These are phyloP conservation scores for Julus scandinavius DNA, from an alignment of 2,888 invertebrate genomes.

Conservation along the genomic window DNA sequence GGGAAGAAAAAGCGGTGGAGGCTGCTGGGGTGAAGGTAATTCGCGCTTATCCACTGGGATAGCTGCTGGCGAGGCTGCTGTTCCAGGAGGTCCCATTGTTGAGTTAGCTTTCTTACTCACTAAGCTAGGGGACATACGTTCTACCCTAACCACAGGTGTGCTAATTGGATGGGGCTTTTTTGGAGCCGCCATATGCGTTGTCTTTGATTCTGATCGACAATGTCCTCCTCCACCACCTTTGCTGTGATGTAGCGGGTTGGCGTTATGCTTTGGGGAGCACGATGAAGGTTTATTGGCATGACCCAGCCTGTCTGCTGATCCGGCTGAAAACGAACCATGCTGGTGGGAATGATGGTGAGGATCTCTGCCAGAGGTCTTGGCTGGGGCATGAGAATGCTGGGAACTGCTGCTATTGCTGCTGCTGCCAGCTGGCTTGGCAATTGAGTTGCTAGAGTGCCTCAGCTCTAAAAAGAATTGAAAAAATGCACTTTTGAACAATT, in stretches of 20 bases:
- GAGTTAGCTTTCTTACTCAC: constrained; percentile 58
- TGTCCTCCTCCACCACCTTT: constrained; percentile 37
- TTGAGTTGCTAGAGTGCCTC: constrained; percentile 54
- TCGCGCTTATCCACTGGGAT: constrained; percentile 57
- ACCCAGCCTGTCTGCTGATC: neutral
- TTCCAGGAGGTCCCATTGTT: constrained; percentile 42
- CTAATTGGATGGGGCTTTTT: constrained; percentile 62
- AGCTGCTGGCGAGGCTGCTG: constrained; percentile 47
- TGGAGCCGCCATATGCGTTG: constrained; percentile 39
- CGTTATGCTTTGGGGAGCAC: constrained; percentile 31
- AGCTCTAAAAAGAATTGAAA: constrained; percentile 55
- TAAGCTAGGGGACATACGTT: constrained; percentile 63
- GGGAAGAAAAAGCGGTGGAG: constrained; percentile 56
- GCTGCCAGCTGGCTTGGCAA: constrained; percentile 43
- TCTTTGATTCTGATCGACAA: constrained; percentile 15
- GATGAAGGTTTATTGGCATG: neutral
- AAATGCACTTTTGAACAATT: neutral
- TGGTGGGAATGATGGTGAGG: constrained; percentile 51
- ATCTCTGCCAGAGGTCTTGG: constrained; percentile 44
- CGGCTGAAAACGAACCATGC: constrained; percentile 8
- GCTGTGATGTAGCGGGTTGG: neutral
- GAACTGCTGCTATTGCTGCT: constrained; percentile 51
- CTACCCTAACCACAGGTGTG: constrained; percentile 64
- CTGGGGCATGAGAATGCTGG: constrained; percentile 42
- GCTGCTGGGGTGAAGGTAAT: constrained; percentile 59